Percentiles rank a stretch among this genome's conserved stretches.
These are phyloP conservation scores for Drosophila pseudoananassae DNA, from an alignment of 1,140 invertebrate genomes.

Conservation along the genomic window DNA sequence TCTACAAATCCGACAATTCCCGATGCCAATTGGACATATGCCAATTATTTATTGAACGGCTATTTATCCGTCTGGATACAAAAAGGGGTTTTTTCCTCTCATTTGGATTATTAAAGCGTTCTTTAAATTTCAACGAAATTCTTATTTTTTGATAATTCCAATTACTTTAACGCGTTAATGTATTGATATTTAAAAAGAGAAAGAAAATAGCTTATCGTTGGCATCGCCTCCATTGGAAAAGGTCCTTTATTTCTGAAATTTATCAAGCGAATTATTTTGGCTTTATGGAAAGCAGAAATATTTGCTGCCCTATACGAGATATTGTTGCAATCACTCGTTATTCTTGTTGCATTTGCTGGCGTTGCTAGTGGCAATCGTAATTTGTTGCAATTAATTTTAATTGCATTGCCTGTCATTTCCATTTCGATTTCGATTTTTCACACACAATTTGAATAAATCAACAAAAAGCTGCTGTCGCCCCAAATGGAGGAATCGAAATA, in stretches of 20 bases:
- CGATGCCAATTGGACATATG: constrained; percentile 27
- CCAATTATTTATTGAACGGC: constrained; percentile 27
- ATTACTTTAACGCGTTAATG: background rate
- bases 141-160: background rate
- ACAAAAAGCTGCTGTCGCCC: constrained; percentile 55
- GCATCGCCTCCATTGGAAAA: constrained; percentile 1
- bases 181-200: constrained; percentile 5
- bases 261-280: constrained; percentile 26
- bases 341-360: constrained; percentile 22
- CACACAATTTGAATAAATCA: constrained; percentile 82
- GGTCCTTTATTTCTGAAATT: constrained; percentile 11
- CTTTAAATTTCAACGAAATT: background rate
- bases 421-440: constrained; percentile 80
- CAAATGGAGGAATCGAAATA: constrained; percentile 16
- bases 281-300: constrained; percentile 17
- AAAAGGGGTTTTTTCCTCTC: background rate
- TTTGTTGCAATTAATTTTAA: constrained; percentile 81
- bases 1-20: constrained; percentile 11
- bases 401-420: constrained; percentile 71
- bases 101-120: background rate
- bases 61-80: no score
- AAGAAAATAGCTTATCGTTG: constrained; percentile 6
- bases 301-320: constrained; percentile 24
- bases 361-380: constrained; percentile 58
- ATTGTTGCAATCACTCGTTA: constrained; percentile 23